Conservation (phyloP, 2,888 invertebrate species). For the Polyploca ridens region DNA sequence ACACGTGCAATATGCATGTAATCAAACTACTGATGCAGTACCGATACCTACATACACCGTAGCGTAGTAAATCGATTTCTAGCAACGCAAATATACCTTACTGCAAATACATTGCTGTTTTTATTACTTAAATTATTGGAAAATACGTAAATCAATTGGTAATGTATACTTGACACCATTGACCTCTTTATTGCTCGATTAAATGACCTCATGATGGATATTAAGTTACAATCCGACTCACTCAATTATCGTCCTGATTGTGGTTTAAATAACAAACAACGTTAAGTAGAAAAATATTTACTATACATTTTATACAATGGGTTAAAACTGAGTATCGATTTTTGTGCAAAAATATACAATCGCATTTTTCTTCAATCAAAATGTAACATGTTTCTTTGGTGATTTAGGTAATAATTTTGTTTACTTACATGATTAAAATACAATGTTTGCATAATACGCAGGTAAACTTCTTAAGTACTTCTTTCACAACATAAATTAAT, state of each 20-base stretch:
- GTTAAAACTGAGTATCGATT: neutral
- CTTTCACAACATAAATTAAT: neutral
- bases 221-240: conserved; percentile 24
- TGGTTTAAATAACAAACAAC: conserved; percentile 46
- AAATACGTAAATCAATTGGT: neutral
- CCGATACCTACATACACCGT: neutral
- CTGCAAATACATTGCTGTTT: neutral
- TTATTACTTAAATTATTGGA: neutral
- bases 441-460: neutral
- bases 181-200: conserved; percentile 1
- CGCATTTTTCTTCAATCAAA: neutral
- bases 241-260: conserved; percentile 37
- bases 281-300: conserved; percentile 42
- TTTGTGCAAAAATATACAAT: neutral
- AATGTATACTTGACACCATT: neutral
- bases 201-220: conserved; percentile 23
- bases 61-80: neutral
- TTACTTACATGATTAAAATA: neutral
- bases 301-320: conserved; percentile 3
- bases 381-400: neutral
- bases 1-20: too few relatives aligned
- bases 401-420: neutral
- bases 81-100: neutral
- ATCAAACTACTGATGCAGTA: neutral
- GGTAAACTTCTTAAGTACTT: neutral